Conservation (phyloP, 2,888 invertebrate genomes). For the Tachina grossa region DNA sequence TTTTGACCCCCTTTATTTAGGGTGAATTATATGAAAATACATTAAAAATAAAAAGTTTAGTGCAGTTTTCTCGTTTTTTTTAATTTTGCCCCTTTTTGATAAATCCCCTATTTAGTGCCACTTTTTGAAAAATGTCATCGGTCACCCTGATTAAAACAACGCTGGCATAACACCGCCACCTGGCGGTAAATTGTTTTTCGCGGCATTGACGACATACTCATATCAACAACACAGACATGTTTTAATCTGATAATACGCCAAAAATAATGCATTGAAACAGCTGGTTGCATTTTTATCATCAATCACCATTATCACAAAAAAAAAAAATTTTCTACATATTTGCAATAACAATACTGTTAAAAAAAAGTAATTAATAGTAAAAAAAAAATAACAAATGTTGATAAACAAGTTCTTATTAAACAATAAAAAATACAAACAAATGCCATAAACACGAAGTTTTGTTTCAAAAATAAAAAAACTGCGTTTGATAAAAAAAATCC, state of each 20-base stretch:
- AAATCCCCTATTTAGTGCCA: too few species aligned
- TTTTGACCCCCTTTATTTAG: too few species aligned
- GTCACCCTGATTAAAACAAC: too few species aligned
- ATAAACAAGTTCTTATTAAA: conserved; percentile 40
- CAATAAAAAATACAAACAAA: conserved; percentile 36
- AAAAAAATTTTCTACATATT: conserved; percentile 32
- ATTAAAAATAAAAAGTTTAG: too few species aligned
- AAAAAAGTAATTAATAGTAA: conserved; percentile 14
- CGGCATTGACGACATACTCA: too few species aligned
- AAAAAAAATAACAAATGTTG: conserved; percentile 10
- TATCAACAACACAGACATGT: conserved; percentile 16
- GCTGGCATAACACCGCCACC: too few species aligned
- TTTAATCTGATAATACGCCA: neutral
- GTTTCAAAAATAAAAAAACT: neutral
- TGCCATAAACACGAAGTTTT: conserved; percentile 8
- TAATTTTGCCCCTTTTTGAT: too few species aligned
- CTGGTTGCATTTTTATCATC: conserved; percentile 60
- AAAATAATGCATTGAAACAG: conserved; percentile 23
- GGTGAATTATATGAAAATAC: too few species aligned
- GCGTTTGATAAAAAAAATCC: neutral
- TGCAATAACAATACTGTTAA: conserved; percentile 27
- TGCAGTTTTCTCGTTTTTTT: too few species aligned
- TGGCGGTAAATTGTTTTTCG: too few species aligned
- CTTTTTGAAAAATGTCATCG: too few species aligned
- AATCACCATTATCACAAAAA: conserved; percentile 43